A percentile compares a stretch with the other conserved stretches of the same genome.
phyloP scores from a whole-genome alignment of 1,140 invertebrate genomes.

The Pantala flavescens region DNA sequence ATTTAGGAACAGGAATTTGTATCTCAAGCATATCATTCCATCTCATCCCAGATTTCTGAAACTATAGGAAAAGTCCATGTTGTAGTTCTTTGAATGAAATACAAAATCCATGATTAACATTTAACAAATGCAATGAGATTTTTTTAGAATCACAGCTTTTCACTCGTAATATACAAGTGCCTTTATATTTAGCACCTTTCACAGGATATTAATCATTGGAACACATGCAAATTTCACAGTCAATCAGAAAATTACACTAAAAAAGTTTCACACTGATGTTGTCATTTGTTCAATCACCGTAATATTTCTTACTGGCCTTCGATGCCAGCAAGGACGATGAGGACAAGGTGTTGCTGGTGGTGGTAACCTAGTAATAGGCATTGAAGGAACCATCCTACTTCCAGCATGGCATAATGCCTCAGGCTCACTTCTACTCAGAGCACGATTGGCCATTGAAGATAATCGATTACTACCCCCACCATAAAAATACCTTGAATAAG shows the following conservation, averaged over 20 bases:
- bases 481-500: neutral
- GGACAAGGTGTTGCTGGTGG: slow-evolving; percentile 18
- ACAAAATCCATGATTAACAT: neutral
- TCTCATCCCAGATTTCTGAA: neutral
- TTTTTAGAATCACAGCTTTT: neutral
- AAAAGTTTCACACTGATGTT: slow-evolving; percentile 37
- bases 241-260: neutral
- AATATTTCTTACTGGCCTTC: slow-evolving; percentile 29
- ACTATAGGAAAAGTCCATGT: neutral
- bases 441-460: neutral
- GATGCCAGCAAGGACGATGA: slow-evolving; percentile 16
- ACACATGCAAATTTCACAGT: neutral
- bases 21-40: neutral
- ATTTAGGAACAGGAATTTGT: slow-evolving; percentile 2
- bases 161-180: neutral
- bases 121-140: neutral
- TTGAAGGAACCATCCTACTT: slow-evolving; percentile 27
- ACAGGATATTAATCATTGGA: neutral
- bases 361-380: slow-evolving; percentile 23
- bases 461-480: neutral
- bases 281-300: slow-evolving; percentile 47
- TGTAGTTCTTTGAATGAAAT: neutral
- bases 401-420: neutral
- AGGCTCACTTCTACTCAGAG: slow-evolving; percentile 6
- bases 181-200: neutral